phyloP scores from a whole-genome alignment of 2,888 invertebrate genomes.

The Synanthedon tipuliformis region DNA sequence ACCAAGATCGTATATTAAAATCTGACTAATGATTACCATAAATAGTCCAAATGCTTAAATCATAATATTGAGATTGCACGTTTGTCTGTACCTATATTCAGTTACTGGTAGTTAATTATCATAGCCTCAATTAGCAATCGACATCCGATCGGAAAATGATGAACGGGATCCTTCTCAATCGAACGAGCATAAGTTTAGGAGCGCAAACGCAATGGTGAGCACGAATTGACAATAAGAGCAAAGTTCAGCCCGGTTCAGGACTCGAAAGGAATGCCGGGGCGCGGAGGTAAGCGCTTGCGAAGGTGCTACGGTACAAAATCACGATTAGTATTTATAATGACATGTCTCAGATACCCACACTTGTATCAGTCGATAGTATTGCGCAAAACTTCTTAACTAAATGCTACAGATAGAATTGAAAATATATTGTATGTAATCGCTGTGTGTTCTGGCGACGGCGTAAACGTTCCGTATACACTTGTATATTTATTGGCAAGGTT shows the following conservation, averaged over 20 bases:
- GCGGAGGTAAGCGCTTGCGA: constrained; percentile 36
- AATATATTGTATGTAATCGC: constrained; percentile 7
- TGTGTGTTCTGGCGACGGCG: background rate
- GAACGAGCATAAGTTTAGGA: constrained; percentile 18
- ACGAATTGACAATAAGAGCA: constrained; percentile 69
- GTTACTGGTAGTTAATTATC: too few species aligned
- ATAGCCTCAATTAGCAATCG: too few species aligned
- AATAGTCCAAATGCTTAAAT: too few species aligned
- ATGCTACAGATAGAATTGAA: background rate
- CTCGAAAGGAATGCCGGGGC: constrained; percentile 59
- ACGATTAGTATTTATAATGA: constrained; percentile 62
- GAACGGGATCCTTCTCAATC: background rate
- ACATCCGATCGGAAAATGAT: too few species aligned
- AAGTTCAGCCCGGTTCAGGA: constrained; percentile 67
- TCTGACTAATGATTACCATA: too few species aligned
- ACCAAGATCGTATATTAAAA: too few species aligned
- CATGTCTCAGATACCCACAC: constrained; percentile 39
- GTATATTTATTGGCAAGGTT: too few species aligned
- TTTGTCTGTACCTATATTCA: too few species aligned
- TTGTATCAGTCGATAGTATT: constrained; percentile 15
- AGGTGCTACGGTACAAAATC: constrained; percentile 53
- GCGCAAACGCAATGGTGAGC: constrained; percentile 52
- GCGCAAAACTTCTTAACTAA: constrained; percentile 11
- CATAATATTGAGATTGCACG: too few species aligned
- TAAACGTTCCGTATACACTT: too few species aligned